Conservation (phyloP, 2,888 invertebrate genomes). For the Formica aserva region DNA sequence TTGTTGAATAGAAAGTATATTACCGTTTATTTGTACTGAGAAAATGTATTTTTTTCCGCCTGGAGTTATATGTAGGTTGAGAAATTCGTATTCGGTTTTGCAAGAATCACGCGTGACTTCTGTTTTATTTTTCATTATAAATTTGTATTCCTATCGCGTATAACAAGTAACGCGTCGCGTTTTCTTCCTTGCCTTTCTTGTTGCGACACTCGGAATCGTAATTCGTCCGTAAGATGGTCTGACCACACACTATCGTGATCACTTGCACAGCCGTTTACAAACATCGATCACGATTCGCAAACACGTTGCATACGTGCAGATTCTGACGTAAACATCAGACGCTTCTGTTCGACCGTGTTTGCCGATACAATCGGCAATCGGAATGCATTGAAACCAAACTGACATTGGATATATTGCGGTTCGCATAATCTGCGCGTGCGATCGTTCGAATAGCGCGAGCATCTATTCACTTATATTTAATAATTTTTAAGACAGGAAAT, state of each 20-base stretch:
- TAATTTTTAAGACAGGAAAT: neutral
- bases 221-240: neutral
- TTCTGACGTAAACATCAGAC: constrained; percentile 13
- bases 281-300: constrained; percentile 15
- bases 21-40: neutral
- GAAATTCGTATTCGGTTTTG: neutral
- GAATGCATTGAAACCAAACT: constrained; percentile 17
- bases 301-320: neutral
- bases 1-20: neutral
- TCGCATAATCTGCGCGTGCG: neutral
- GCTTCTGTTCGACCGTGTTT: constrained; percentile 8
- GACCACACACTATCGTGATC: constrained; percentile 8
- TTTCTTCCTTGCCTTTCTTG: neutral
- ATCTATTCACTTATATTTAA: neutral
- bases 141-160: neutral
- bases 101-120: neutral
- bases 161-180: neutral
- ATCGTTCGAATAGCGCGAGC: neutral
- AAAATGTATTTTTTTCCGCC: neutral
- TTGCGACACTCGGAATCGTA: constrained; percentile 4
- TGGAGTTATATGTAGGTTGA: neutral
- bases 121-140: neutral
- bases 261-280: constrained; percentile 21
- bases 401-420: constrained; percentile 11
- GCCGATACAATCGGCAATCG: neutral